phyloP scores from a whole-genome alignment of 2,888 invertebrate genomes.

The Philopedon plagiatum region DNA sequence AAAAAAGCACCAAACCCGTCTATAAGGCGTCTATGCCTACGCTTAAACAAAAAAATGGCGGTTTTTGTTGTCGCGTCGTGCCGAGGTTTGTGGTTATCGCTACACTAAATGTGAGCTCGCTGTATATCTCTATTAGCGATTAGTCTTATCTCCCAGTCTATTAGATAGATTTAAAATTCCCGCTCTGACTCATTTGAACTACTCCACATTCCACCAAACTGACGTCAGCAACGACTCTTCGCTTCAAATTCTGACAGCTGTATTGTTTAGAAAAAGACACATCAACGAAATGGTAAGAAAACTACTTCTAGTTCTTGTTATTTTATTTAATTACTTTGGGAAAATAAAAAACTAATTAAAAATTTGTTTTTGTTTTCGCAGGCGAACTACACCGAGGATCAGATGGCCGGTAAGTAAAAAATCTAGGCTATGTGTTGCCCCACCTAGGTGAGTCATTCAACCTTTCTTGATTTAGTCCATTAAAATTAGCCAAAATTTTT shows the following conservation, averaged over 20 bases:
- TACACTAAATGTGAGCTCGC: no score
- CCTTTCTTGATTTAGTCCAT: constrained; percentile 21
- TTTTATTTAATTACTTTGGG: constrained; percentile 8
- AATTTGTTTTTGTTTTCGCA: constrained; percentile 69
- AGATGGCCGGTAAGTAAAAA: constrained; percentile 87
- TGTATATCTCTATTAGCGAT: neutral
- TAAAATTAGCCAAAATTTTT: neutral
- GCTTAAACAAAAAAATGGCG: no score
- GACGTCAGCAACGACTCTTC: constrained; percentile 33
- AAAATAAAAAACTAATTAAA: neutral
- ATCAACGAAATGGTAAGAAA: constrained; percentile 60
- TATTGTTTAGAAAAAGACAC: constrained; percentile 40
- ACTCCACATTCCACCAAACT: neutral
- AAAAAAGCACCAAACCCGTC: no score
- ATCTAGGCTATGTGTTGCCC: constrained; percentile 68
- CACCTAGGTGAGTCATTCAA: constrained; percentile 60
- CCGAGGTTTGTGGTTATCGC: no score
- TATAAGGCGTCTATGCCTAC: no score
- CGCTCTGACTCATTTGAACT: constrained; percentile 1
- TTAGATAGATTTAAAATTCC: constrained; percentile 1
- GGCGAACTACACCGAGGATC: constrained; percentile 92
- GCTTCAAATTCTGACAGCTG: constrained; percentile 58
- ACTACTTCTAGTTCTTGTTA: neutral
- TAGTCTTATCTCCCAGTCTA: constrained; percentile 1
- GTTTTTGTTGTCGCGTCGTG: no score